These are phyloP conservation scores for Drosophila anomalata DNA, from an alignment of 2,888 invertebrate species.

Conservation along the genomic window DNA sequence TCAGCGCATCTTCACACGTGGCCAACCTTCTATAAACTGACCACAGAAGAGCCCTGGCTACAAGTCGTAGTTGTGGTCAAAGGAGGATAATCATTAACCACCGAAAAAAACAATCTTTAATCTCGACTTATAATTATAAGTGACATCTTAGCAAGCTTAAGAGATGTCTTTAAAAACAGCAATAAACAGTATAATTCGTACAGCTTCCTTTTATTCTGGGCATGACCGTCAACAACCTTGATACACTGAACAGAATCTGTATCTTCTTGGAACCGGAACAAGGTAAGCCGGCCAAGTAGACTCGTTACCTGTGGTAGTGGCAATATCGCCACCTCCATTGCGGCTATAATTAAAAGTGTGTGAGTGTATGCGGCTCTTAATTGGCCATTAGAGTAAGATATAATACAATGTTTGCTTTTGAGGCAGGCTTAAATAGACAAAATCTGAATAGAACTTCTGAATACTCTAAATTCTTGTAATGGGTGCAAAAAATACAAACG, in stretches of 20 bases:
- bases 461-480: constrained; percentile 6
- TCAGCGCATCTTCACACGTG: not conserved
- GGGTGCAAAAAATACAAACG: not conserved
- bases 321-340: constrained; percentile 18
- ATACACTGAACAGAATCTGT: constrained; percentile 5
- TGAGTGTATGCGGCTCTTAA: constrained; percentile 15
- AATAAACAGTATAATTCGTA: constrained; percentile 1
- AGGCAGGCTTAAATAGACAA: not conserved
- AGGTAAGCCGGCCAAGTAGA: constrained; percentile 15
- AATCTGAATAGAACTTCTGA: not conserved
- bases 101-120: not conserved
- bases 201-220: constrained; percentile 18
- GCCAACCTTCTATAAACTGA: constrained; percentile 11
- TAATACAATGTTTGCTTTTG: constrained; percentile 13
- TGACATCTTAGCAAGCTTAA: not conserved
- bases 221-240: constrained; percentile 14
- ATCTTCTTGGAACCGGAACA: constrained; percentile 33
- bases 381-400: constrained; percentile 15
- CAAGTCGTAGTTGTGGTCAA: constrained; percentile 1
- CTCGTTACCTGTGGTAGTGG: not conserved
- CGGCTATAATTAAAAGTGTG: constrained; percentile 17
- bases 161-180: not conserved
- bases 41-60: constrained; percentile 47
- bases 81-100: constrained; percentile 14
- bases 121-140: not conserved